Evolutionary conservation across 2,797 vertebrate species (phyloP), one percentile per base, ranked within the genome.

Genomic region (Macropodus opercularis): DNA sequence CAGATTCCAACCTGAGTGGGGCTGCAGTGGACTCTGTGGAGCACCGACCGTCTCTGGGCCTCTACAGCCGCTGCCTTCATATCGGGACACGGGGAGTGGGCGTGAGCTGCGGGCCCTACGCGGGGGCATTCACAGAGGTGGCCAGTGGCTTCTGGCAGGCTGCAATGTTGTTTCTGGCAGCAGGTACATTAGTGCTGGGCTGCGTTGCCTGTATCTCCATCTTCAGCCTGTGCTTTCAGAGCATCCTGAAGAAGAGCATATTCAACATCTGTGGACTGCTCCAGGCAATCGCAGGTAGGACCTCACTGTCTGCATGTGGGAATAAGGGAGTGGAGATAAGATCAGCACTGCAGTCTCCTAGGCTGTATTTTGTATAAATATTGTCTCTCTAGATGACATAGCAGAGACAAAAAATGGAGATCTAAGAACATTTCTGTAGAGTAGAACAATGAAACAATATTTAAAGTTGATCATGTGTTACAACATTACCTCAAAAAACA

Each of bases 81-180:
- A 74, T 94, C 1, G 90, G 87, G 56, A 82, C 27, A 6, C 55
- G 36, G 17, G 83, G 80, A 1, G 58, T 90, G 12, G 94, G 94
- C 69, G 91, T 92, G 1, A 92, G 94, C 51, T 98, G 97, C 5
- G 97, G 97, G 27, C 95, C 96, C 1, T 99, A 99, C 0, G 97
- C 97, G 0, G 87, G 92, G 64, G 91, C 89, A 69, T 98, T 98
- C 54, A 91, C 42, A 7, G 97, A 99, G 81, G 96, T 99, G 73
- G 96, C 96, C 85, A 98, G 95, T 71, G 95, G 96, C 44, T 98
- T 98, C 91, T 99, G 97, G 97, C 95, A 96, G 88, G 96, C 94
- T 1, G 96, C 96, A 0, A 95, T 96, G 77, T 93, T 99, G 86
- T 99, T 99, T 89, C 86, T 98, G 66, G 95, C 95, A 0, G 64